These are phyloP conservation scores for Sebastes fasciatus DNA, from an alignment of 2,113 vertebrate species.

Conservation along the genomic window DNA sequence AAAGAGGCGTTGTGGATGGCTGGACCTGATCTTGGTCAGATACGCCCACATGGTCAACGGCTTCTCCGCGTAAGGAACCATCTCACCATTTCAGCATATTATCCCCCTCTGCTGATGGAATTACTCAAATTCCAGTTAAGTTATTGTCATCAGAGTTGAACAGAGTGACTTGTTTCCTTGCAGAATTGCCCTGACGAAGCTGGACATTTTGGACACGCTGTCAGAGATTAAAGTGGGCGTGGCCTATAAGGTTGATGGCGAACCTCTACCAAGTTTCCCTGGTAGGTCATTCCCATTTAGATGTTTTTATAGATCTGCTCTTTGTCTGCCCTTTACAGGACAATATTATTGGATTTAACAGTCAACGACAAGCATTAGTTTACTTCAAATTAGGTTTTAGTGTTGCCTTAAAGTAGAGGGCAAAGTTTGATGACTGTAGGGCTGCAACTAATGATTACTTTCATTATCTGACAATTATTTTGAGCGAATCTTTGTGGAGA, in stretches of 20 bases:
- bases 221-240: conserved; percentile 87
- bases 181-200: conserved; percentile 86
- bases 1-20: conserved; percentile 91
- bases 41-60: conserved; percentile 90
- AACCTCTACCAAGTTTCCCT: conserved; percentile 85
- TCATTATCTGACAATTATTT: too few relatives aligned
- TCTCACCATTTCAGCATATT: neutral
- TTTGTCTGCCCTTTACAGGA: neutral
- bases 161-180: conserved; percentile 10
- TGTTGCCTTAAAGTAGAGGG: neutral
- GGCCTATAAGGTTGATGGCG: conserved; percentile 81
- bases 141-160: neutral
- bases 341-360: neutral
- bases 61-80: conserved; percentile 85
- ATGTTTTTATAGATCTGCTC: neutral
- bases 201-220: conserved; percentile 86
- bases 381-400: too few relatives aligned
- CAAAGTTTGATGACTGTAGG: neutral
- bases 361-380: neutral
- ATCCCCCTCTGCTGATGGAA: neutral
- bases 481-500: too few relatives aligned
- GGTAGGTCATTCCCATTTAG: conserved; percentile 65
- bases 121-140: neutral
- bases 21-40: conserved; percentile 87
- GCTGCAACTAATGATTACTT: neutral